phyloP scores from a whole-genome alignment of 1,140 invertebrate species.

The Andrena cerasifolii region DNA sequence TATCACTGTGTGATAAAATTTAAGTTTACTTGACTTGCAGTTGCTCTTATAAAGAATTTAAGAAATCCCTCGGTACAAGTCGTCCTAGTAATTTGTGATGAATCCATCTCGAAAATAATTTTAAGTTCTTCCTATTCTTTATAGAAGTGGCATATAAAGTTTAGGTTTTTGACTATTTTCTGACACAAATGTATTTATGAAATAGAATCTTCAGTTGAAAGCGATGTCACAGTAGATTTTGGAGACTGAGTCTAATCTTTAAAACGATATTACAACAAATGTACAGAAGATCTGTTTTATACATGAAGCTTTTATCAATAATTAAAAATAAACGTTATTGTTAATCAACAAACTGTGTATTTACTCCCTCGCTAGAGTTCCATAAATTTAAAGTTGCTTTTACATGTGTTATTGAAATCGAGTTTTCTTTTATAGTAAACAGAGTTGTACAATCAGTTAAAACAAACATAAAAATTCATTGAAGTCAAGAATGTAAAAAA shows the following conservation, averaged over 20 bases:
- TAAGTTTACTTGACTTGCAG: constrained; percentile 43
- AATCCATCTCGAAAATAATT: constrained; percentile 1
- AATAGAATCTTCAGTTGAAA: constrained; percentile 49
- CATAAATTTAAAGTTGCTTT: not conserved
- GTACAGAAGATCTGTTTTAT: constrained; percentile 72
- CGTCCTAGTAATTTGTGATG: not conserved
- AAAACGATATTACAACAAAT: constrained; percentile 67
- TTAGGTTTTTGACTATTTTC: constrained; percentile 50
- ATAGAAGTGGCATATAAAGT: constrained; percentile 17
- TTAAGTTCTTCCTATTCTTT: constrained; percentile 26
- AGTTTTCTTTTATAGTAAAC: too few relatives aligned
- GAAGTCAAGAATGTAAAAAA: too few relatives aligned
- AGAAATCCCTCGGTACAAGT: not conserved
- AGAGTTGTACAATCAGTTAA: too few relatives aligned
- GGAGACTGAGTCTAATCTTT: constrained; percentile 67
- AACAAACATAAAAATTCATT: too few relatives aligned
- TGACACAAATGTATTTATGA: constrained; percentile 33
- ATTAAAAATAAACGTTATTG: constrained; percentile 72
- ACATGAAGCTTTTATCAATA: constrained; percentile 72
- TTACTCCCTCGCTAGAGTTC: not conserved
- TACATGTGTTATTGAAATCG: not conserved
- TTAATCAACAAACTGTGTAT: constrained; percentile 53
- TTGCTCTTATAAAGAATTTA: constrained; percentile 55
- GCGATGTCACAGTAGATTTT: constrained; percentile 51
- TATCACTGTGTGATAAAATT: constrained; percentile 33